A percentile compares a stretch with the other conserved stretches of the same genome.
Evolutionary conservation across 2,888 invertebrate species (phyloP).

Genomic region (Pharmacophagus antenor): DNA sequence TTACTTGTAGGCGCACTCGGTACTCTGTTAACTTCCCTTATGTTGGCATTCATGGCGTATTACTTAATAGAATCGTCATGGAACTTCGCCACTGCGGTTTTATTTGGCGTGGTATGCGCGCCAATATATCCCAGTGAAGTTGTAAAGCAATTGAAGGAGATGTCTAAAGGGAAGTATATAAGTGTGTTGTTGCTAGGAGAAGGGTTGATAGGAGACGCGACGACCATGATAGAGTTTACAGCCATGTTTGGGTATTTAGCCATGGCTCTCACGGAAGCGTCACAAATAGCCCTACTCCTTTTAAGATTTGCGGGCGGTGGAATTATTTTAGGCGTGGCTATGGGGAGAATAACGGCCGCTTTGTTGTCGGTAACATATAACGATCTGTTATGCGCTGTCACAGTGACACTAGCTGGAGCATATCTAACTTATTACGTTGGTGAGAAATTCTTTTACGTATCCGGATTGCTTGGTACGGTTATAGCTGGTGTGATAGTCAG

Average conservation of each 20-base stretch:
- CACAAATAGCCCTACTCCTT: slow-evolving; percentile 58
- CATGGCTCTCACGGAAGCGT: slow-evolving; percentile 50
- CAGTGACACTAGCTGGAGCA: slow-evolving; percentile 60
- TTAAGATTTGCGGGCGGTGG: slow-evolving; percentile 66
- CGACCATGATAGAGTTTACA: slow-evolving; percentile 67
- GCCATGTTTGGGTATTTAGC: slow-evolving; percentile 61
- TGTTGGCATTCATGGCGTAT: slow-evolving; percentile 62
- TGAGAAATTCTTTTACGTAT: slow-evolving; percentile 69
- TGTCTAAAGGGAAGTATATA: slow-evolving; percentile 65
- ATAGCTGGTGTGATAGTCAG: slow-evolving; percentile 65
- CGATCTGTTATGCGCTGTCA: slow-evolving; percentile 61
- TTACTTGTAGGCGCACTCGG: slow-evolving; percentile 63
- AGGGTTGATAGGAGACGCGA: slow-evolving; percentile 66
- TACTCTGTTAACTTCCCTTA: slow-evolving; percentile 55
- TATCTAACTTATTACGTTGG: slow-evolving; percentile 69
- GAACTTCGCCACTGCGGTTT: slow-evolving; percentile 56
- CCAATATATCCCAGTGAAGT: slow-evolving; percentile 71
- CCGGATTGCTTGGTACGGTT: slow-evolving; percentile 62
- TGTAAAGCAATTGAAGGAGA: slow-evolving; percentile 58
- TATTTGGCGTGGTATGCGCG: slow-evolving; percentile 66
- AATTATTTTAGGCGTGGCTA: slow-evolving; percentile 58
- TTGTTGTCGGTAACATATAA: slow-evolving; percentile 63
- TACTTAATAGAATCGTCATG: slow-evolving; percentile 62
- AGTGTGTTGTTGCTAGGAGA: slow-evolving; percentile 65
- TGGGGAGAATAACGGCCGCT: slow-evolving; percentile 58